Evolutionary conservation across 2,888 invertebrate species (phyloP), one percentile per base, ranked within the genome.

Genomic region (Erebia palarica): DNA sequence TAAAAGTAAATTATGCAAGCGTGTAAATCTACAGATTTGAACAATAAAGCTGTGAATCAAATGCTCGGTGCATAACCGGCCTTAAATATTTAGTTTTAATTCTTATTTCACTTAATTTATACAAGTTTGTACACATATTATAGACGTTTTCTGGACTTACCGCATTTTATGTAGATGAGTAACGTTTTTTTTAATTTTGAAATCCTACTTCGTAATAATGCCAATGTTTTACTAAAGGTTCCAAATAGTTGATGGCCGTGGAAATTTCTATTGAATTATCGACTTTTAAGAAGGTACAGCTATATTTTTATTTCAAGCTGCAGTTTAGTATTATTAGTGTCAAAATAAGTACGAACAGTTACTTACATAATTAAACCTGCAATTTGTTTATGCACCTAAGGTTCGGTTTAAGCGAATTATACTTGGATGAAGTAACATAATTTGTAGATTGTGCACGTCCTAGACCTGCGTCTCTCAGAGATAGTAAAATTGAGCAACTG

Each of bases 1-100:
- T 59, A 27, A 49, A 67, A 67, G 55, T 65, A 59, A 67, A 67
- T 67, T 49, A 67, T 67, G 18, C 67, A 59, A 67, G 59, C 44
- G 55, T 65, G 18, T 58, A 57, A 66, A 47, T 49, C 55, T 18
- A 55, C 10, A 18, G 21, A 14, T n/a, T 65, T 57, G 55, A 18
- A 16, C 44, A 18, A 57, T 36, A 53, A 36, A 21, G n/a, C 57
- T 44, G 55, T 13, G n/a, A 11, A 44, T 44, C 65, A 44, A 44
- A 11, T 57, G 16, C 36, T 18, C 53, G 11, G 65, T 65, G 36
- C 57, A 14, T n/a, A 16, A 55, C 3, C 9, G 16, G 55, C n/a
- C 55, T 51, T n/a, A 65, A 53, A 27, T 49, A 27, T 27, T 7
- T 36, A 53, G 14, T 18, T 44, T 55, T 44, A 11, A 13, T 63